Evolutionary conservation across 2,797 vertebrate species (phyloP).

Genomic region (Momotus momota): DNA sequence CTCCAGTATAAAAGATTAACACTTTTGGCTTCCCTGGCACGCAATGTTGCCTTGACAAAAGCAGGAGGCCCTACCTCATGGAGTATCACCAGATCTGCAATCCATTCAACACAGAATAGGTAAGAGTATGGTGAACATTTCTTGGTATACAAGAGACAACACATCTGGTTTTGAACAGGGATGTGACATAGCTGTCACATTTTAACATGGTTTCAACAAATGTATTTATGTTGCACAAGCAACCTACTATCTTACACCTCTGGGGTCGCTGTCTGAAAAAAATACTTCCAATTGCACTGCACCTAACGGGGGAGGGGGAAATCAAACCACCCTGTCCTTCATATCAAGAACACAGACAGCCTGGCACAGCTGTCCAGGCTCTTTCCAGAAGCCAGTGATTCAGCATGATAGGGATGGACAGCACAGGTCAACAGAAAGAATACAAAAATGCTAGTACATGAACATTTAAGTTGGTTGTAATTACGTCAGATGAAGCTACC

Average conservation of each 20-base stretch:
- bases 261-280: not conserved
- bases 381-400: slow-evolving; percentile 39
- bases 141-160: not conserved
- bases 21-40: not conserved
- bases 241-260: not conserved
- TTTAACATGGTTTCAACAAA: not conserved
- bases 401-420: not conserved
- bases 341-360: not conserved
- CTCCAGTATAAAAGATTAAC: not conserved
- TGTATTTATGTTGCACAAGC: rapidly evolving
- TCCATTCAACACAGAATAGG: not conserved
- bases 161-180: not conserved
- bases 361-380: not conserved
- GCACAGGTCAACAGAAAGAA: not conserved
- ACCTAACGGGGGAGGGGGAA: not conserved
- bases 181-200: not conserved
- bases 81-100: not conserved
- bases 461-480: not conserved
- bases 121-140: not conserved
- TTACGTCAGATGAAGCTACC: not conserved
- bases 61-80: not conserved
- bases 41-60: not conserved
- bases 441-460: not conserved
- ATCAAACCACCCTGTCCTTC: not conserved
- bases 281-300: not conserved